Conservation (phyloP, 2,888 invertebrate genomes). For the Iphiclides podalirius region DNA sequence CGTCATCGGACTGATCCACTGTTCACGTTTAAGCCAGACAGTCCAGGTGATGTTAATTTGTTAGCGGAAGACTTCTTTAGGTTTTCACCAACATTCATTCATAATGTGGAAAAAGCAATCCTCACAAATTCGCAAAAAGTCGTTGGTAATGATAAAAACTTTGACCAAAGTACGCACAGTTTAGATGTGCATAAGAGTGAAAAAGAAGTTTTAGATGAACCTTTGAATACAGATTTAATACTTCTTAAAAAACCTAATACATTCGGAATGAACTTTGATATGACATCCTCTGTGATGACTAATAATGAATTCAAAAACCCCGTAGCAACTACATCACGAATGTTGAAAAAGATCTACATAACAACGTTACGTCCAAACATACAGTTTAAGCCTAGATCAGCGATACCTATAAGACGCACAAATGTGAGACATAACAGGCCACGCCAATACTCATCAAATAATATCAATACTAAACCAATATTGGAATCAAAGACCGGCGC, state of each 20-base stretch:
- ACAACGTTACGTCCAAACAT: conserved; percentile 58
- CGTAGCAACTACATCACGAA: conserved; percentile 30
- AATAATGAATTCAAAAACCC: conserved; percentile 19
- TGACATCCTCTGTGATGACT: conserved; percentile 77
- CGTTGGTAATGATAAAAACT: conserved; percentile 6
- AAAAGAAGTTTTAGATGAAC: background rate
- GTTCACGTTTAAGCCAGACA: conserved; percentile 85
- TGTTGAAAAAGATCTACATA: conserved; percentile 52
- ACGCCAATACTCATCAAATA: conserved; percentile 29
- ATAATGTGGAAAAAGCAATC: conserved; percentile 32
- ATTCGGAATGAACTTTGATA: conserved; percentile 82
- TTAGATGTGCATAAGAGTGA: background rate
- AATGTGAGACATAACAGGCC: conserved; percentile 43
- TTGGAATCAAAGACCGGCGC: conserved; percentile 43
- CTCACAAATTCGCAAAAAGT: background rate
- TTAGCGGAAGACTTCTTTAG: conserved; percentile 77
- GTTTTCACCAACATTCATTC: conserved; percentile 49
- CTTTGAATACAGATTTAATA: conserved; percentile 30
- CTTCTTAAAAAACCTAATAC: conserved; percentile 63
- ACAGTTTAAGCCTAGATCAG: conserved; percentile 60
- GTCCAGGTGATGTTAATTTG: conserved; percentile 87
- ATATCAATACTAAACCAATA: conserved; percentile 28
- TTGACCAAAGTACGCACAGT: background rate
- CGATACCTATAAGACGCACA: conserved; percentile 39
- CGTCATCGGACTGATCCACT: conserved; percentile 81